Conservation (phyloP, 2,888 invertebrate genomes). For the Schrankia costaestrigalis region DNA sequence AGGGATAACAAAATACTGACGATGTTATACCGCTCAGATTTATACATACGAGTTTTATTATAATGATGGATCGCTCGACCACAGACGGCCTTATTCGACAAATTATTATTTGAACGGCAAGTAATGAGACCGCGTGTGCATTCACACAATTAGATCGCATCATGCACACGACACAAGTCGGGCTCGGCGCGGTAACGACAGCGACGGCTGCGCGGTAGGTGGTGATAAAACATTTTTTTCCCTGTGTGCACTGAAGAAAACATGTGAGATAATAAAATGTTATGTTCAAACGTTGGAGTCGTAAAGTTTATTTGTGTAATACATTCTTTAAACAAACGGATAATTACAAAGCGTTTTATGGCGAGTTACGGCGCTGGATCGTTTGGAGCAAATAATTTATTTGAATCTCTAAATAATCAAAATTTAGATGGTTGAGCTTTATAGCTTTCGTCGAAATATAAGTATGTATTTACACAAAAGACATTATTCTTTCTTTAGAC, state of each 20-base stretch:
- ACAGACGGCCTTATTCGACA: constrained; percentile 49
- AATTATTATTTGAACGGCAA: constrained; percentile 55
- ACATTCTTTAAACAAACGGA: constrained; percentile 74
- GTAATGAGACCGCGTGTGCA: constrained; percentile 45
- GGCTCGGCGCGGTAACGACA: too few species aligned
- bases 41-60: constrained; percentile 45
- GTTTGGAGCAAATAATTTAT: constrained; percentile 57
- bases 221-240: constrained; percentile 52
- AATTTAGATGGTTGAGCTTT: constrained; percentile 33
- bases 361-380: constrained; percentile 54
- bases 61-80: constrained; percentile 46
- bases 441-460: constrained; percentile 15
- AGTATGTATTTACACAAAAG: constrained; percentile 13
- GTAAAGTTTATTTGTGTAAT: constrained; percentile 77
- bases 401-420: constrained; percentile 51
- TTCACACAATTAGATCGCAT: too few species aligned
- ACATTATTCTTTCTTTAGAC: too few species aligned
- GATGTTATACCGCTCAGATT: constrained; percentile 59
- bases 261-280: constrained; percentile 77
- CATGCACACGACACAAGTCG: too few species aligned
- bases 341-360: constrained; percentile 70
- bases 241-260: constrained; percentile 57
- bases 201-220: constrained; percentile 42
- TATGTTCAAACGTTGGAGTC: constrained; percentile 67
- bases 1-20: constrained; percentile 70